Conservation (phyloP, 2,888 invertebrate genomes). For the Holacanthella duospinosa region DNA sequence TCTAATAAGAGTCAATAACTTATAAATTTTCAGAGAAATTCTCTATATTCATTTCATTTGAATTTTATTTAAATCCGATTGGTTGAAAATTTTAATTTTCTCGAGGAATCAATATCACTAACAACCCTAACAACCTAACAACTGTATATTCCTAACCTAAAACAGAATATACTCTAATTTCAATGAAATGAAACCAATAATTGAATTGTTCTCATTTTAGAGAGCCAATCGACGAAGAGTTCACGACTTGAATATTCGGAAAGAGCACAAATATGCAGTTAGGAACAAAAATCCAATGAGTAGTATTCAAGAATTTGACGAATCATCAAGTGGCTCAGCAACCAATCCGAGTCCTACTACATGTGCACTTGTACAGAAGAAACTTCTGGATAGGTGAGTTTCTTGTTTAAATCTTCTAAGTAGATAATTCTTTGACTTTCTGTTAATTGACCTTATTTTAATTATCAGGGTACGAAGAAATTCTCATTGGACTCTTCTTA, state of each 20-base stretch:
- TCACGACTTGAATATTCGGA: background rate
- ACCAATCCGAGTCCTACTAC: background rate
- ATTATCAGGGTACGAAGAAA: background rate
- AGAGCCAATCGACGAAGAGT: background rate
- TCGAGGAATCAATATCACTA: no score
- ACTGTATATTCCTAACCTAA: no score
- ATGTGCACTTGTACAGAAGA: background rate
- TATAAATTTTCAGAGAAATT: no score
- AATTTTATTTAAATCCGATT: no score
- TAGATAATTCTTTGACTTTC: background rate
- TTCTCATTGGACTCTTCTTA: slow-evolving; percentile 4
- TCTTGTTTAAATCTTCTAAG: background rate
- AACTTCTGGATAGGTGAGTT: background rate
- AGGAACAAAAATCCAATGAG: background rate
- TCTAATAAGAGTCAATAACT: no score
- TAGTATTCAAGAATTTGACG: background rate
- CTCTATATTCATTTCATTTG: no score
- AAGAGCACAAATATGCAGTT: background rate
- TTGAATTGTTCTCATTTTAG: background rate
- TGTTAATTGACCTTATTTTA: background rate
- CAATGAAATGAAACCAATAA: no score
- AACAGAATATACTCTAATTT: no score
- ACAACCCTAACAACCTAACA: no score
- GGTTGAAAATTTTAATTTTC: no score
- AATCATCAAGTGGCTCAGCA: background rate